These are phyloP conservation scores for Eurois occulta DNA, from an alignment of 2,888 invertebrate species.

Conservation along the genomic window DNA sequence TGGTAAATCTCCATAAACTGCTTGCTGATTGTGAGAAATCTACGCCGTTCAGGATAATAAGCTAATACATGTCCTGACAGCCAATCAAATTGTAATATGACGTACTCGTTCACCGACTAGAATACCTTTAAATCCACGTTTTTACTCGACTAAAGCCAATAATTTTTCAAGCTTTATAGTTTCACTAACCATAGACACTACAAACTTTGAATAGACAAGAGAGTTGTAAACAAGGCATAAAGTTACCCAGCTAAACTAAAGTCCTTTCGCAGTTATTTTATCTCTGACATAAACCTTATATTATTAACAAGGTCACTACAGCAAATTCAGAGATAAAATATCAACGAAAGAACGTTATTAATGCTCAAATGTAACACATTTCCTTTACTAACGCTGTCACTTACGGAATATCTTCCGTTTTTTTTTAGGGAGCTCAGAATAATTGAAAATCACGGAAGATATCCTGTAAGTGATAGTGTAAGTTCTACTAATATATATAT, in stretches of 20 bases:
- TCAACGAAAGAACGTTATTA: neutral
- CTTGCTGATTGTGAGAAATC: too few species aligned
- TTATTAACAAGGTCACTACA: neutral
- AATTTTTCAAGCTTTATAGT: neutral
- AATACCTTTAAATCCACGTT: neutral
- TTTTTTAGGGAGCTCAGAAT: too few species aligned
- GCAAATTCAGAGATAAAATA: neutral
- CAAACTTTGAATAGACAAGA: neutral
- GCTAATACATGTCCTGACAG: too few species aligned
- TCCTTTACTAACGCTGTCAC: neutral
- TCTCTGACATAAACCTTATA: neutral
- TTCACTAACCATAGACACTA: neutral
- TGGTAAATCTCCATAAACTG: too few species aligned
- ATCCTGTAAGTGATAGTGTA: too few species aligned
- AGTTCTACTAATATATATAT: too few species aligned
- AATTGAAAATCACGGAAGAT: too few species aligned
- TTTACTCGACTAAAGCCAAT: neutral
- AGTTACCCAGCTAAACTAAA: neutral
- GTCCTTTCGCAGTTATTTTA: neutral
- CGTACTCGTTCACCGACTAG: neutral
- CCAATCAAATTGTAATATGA: neutral
- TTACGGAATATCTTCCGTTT: neutral
- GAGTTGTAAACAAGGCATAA: neutral
- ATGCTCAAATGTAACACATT: neutral
- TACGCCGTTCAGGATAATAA: too few species aligned